Conservation (phyloP, 2,888 invertebrate species). For the Globia sparganii region DNA sequence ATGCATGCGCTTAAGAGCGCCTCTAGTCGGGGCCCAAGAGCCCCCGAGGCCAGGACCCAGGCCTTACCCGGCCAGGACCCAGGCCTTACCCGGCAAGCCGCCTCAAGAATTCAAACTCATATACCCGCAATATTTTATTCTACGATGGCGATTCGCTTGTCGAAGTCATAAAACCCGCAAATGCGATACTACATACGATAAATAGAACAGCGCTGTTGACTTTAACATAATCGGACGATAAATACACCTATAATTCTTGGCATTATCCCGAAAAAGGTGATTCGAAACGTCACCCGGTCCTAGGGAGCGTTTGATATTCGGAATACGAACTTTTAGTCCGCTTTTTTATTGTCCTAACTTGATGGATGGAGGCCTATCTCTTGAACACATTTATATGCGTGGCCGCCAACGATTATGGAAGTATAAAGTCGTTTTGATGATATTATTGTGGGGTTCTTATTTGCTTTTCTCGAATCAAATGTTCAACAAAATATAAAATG, state of each 20-base stretch:
- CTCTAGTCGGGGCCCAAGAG: no score
- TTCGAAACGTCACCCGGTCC: slow-evolving; percentile 57
- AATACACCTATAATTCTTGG: slow-evolving; percentile 66
- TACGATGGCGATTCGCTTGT: slow-evolving; percentile 37
- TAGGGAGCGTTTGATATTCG: slow-evolving; percentile 60
- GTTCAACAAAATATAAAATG: slow-evolving; percentile 18
- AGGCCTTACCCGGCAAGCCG: no score
- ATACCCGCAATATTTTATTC: slow-evolving; percentile 45
- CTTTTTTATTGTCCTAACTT: slow-evolving; percentile 62
- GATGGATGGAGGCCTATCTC: slow-evolving; percentile 63
- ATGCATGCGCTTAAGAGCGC: no score
- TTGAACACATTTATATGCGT: slow-evolving; percentile 59
- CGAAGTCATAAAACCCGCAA: slow-evolving; percentile 40
- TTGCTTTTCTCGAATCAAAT: slow-evolving; percentile 45
- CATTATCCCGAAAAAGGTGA: slow-evolving; percentile 66
- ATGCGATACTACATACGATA: slow-evolving; percentile 50
- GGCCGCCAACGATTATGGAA: slow-evolving; percentile 53
- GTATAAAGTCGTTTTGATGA: slow-evolving; percentile 45
- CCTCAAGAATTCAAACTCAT: slow-evolving; percentile 50
- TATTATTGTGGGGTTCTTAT: slow-evolving; percentile 37
- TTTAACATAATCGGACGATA: slow-evolving; percentile 67
- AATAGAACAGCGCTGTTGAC: slow-evolving; percentile 51
- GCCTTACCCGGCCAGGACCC: no score
- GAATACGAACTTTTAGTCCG: slow-evolving; percentile 56
- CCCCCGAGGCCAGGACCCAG: no score